Percentiles rank a stretch among this genome's conserved stretches.
Evolutionary conservation across 2,888 invertebrate species (phyloP).

Genomic region (Dryomyza anilis): DNA sequence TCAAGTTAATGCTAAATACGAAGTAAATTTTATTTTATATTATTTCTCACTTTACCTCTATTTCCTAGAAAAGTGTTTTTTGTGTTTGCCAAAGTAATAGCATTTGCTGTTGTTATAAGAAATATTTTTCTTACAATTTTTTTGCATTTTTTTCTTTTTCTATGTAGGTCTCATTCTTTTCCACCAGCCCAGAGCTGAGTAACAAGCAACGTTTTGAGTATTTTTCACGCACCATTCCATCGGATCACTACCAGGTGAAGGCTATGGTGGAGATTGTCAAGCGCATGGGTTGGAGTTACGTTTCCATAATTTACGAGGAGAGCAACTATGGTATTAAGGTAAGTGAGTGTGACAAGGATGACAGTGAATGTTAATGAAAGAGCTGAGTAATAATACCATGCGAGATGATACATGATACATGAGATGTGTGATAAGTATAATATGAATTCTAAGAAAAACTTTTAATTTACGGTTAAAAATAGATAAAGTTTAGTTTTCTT

Average conservation of each 20-base stretch:
- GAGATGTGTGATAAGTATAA: no score
- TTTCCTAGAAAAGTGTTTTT: not conserved
- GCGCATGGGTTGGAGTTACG: conserved; percentile 88
- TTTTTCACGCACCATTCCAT: conserved; percentile 92
- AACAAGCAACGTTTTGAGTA: conserved; percentile 94
- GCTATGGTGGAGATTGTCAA: conserved; percentile 94
- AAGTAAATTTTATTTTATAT: not conserved
- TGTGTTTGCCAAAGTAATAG: not conserved
- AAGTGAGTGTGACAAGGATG: conserved; percentile 44
- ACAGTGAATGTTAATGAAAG: not conserved
- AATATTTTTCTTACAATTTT: not conserved
- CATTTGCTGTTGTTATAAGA: no score
- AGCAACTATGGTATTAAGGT: conserved; percentile 96
- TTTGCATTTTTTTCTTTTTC: not conserved
- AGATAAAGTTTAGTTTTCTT: no score
- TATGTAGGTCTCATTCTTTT: conserved; percentile 89
- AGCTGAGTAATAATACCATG: no score
- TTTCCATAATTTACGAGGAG: conserved; percentile 94
- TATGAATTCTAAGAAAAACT: not conserved
- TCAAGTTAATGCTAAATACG: no score
- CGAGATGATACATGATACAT: no score
- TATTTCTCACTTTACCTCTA: not conserved
- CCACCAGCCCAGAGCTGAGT: conserved; percentile 91
- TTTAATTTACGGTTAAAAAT: no score
- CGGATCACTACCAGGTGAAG: conserved; percentile 91